Base-by-base conservation (phyloP, 37 sponge, comb jelly and placozoan genomes). In the Haliclona indistincta region DNA sequence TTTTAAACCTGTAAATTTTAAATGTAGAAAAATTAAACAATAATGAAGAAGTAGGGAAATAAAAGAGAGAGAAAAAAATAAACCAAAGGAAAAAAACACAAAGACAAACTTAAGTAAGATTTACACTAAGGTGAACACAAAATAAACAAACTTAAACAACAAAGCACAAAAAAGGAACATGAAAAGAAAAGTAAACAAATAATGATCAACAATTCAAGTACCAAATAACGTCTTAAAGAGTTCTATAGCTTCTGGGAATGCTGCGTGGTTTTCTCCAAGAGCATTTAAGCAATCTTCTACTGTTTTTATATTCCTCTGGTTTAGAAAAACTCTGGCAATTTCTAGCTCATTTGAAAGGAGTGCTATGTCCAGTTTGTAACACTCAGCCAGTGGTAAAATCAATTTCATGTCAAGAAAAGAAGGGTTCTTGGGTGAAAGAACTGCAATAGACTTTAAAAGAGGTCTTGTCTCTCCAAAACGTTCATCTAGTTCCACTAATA, bases 381-480 rank as follows among this genome's bases (percentile, higher is more conserved):
- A 11, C 70, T 69, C 70, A 22, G 51, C 70, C 39, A 69, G 47
- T 45, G 70, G 70, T 43, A 69, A 22, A 37, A 69, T 69, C 7
- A 43, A 11, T 69, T 43, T 43, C 42, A 49, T n/a, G 51, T 69
- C 70, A 40, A 69, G 70, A 49, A 69, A 69, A n/a, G 70, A 69
- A 42, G 70, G 51, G 26, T 49, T 43, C 8, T 69, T 45, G 26
- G 70, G 70, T 25, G 70, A 69, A 49, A 69, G 70, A 45, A 49
- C 70, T 37, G 70, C 70, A 43, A 69, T 43, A 43, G 70, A 40
- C 51, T 69, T 15, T 37, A 69, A 49, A 44, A 69, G 39, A 23
- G 70, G 70, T 69, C 70, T 69, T 37, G 35, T 45, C 20, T 69
- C 70, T 25, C 70, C 70, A 69, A 69, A 69, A 22, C 70, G 70